Evolutionary conservation across 2,113 vertebrate genomes (phyloP), one percentile per base, ranked within the genome.

Genomic region (Eclectus roratus): DNA sequence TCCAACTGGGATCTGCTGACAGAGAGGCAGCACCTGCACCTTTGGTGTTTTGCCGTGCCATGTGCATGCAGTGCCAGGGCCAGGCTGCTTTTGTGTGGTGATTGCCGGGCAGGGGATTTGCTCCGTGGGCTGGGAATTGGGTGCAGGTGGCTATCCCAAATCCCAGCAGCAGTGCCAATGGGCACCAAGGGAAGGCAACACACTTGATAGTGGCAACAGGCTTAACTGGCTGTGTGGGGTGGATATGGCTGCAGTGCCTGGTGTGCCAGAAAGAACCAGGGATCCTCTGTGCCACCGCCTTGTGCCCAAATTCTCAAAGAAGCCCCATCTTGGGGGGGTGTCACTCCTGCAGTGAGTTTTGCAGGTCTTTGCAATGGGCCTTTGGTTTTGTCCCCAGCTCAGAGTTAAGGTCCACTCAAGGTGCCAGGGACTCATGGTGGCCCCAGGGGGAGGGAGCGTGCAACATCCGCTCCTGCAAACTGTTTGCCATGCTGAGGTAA

Each of bases 391-490:
- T 7, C 21, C 37, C n/a, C 41, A 5, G 24, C 47, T 86, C 3
- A 0, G 14, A 33, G 35, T 33, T 3, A 44, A 53, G 68, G 52
- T 43, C 43, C 43, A 43, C 43, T 43, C 43, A 14, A 43, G 43
- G 43, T 53, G 37, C 31, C 0, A 9, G 24, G 44, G 69, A 20
- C 23, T 27, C 15, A 4, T 4, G 11, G 37, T 7, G 5, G 31
- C n/a, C 55, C 25, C 7, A 3, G 12, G n/a, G 21, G 5, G 44
- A n/a, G 74, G 31, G 80, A 55, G 92, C 73, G 46, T 73, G 50
- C 2, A 81, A 96, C 97, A 95, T 95, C 97, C 98, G 97, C 96
- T 96, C 77, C 64, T 46, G 69, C 74, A 84, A 68, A 66, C 71
- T 39, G 69, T 85, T 89, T 86, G 94, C 78, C 47, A 47, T 2